Percentiles rank a stretch among this genome's conserved stretches.
These are phyloP conservation scores for Pogona vitticeps DNA, from an alignment of 2,113 vertebrate genomes.

Conservation along the genomic window DNA sequence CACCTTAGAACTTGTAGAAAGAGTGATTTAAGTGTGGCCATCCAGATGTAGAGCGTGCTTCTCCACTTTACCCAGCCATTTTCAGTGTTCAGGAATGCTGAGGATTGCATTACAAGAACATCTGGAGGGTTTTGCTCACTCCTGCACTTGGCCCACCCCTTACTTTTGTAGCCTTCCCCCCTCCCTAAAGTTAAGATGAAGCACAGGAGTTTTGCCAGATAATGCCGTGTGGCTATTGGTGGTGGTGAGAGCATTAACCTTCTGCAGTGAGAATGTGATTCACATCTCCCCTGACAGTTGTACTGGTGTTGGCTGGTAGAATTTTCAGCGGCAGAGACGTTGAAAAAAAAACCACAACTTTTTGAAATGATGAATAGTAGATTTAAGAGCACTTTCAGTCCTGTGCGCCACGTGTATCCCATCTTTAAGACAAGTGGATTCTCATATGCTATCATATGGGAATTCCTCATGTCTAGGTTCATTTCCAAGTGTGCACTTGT, in stretches of 20 bases:
- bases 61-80: background rate
- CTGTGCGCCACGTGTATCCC: conserved; percentile 9
- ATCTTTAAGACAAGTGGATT: background rate
- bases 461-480: conserved; percentile 41
- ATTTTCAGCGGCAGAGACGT: conserved; percentile 18
- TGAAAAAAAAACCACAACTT: background rate
- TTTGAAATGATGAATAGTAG: conserved; percentile 17
- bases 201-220: background rate
- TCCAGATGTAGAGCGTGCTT: too few species aligned
- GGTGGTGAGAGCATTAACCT: accelerated
- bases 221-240: accelerated
- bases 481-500: conserved; percentile 9
- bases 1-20: background rate
- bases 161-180: too few species aligned
- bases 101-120: too few species aligned
- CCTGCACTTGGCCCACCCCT: too few species aligned
- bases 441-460: background rate
- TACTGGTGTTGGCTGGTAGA: conserved; percentile 28
- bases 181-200: background rate
- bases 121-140: too few species aligned
- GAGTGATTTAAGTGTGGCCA: conserved; percentile 23
- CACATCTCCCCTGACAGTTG: conserved; percentile 11
- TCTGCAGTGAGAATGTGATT: conserved; percentile 8
- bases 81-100: too few species aligned
- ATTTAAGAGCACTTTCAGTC: conserved; percentile 16